A percentile compares a stretch with the other conserved stretches of the same genome.
These are phyloP conservation scores for Lichenostomus cassidix DNA, from an alignment of 2,113 vertebrate species.

Conservation along the genomic window DNA sequence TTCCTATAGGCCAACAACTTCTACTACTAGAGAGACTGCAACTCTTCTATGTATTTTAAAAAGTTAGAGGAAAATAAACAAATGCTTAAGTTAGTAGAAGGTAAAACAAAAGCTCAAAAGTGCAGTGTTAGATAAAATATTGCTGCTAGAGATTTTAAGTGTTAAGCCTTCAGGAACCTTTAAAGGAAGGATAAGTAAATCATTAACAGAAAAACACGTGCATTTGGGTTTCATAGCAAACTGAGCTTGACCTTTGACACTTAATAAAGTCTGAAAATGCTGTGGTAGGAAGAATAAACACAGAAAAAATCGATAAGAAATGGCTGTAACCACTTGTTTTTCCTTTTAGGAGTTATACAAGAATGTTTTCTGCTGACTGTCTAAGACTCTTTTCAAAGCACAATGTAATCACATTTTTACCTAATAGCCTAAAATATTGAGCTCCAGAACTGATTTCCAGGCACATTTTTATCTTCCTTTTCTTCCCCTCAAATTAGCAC, in stretches of 20 bases:
- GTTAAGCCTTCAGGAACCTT: constrained; percentile 20
- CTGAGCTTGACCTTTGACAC: constrained; percentile 69
- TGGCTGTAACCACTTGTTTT: constrained; percentile 56
- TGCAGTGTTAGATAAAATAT: background rate
- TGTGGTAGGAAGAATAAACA: constrained; percentile 68
- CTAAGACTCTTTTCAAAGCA: background rate
- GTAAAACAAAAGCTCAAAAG: background rate
- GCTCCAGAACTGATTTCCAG: background rate
- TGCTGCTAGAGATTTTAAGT: background rate
- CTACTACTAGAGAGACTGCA: background rate
- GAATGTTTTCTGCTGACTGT: constrained; percentile 44
- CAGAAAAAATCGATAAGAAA: constrained; percentile 59
- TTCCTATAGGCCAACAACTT: background rate
- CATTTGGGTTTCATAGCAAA: constrained; percentile 56
- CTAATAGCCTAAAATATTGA: background rate
- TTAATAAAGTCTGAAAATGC: constrained; percentile 65
- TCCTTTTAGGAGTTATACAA: constrained; percentile 30
- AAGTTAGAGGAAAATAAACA: background rate
- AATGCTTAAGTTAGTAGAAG: background rate
- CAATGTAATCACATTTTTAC: constrained; percentile 1
- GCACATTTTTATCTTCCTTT: background rate
- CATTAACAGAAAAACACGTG: constrained; percentile 61
- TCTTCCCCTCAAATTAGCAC: background rate
- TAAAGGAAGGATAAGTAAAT: constrained; percentile 53
- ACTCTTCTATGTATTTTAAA: background rate